Evolutionary conservation across 2,113 vertebrate species (phyloP).

Genomic region (Lipophrys pholis): DNA sequence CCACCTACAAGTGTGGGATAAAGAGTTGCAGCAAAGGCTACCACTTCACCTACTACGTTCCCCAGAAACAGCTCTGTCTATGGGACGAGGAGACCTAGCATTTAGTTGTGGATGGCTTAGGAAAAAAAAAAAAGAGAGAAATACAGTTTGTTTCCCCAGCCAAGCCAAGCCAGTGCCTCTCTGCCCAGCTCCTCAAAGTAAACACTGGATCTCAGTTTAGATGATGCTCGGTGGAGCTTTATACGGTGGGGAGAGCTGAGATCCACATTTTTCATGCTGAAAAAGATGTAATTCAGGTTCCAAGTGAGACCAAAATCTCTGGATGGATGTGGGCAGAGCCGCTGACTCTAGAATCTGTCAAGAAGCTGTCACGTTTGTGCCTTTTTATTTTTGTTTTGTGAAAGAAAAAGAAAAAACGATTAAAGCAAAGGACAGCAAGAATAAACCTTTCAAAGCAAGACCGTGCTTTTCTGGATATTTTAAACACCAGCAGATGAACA

Average conservation of each 20-base stretch:
- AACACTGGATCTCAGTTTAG: constrained; percentile 49
- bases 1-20: constrained; percentile 97
- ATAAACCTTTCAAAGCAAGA: constrained; percentile 47
- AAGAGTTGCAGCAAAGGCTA: constrained; percentile 97
- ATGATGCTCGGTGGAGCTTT: constrained; percentile 39
- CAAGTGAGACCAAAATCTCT: constrained; percentile 57
- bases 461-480: constrained; percentile 34
- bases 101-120: constrained; percentile 23
- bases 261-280: constrained; percentile 41
- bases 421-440: constrained; percentile 48
- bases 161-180: constrained; percentile 28
- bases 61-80: constrained; percentile 92
- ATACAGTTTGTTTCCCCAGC: neutral
- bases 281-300: constrained; percentile 51
- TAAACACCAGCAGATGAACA: constrained; percentile 40
- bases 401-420: neutral
- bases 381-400: constrained; percentile 46
- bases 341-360: constrained; percentile 24
- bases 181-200: constrained; percentile 35
- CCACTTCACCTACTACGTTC: constrained; percentile 90
- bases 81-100: constrained; percentile 94
- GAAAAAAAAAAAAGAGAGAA: constrained; percentile 24
- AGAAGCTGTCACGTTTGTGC: constrained; percentile 53
- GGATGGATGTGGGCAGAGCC: constrained; percentile 10
- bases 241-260: constrained; percentile 42